These are phyloP conservation scores for Amyelois transitella DNA, from an alignment of 1,140 invertebrate genomes.

Conservation along the genomic window DNA sequence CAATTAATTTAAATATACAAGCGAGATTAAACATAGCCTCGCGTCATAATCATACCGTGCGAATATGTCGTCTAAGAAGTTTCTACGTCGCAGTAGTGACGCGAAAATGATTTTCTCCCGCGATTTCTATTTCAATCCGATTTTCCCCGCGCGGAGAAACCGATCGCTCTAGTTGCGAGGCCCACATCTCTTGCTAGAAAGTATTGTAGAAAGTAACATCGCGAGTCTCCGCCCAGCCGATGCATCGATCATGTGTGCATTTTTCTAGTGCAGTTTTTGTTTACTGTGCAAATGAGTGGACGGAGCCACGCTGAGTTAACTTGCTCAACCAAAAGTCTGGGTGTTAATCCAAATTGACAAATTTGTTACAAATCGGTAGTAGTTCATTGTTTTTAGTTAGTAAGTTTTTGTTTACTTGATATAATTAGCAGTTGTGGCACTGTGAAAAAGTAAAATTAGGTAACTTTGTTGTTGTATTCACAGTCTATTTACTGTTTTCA, in stretches of 20 bases:
- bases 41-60: neutral
- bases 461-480: too few species aligned
- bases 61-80: conserved; percentile 8
- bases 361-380: too few species aligned
- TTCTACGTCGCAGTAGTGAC: conserved; percentile 57
- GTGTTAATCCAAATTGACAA: too few species aligned
- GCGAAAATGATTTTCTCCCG: conserved; percentile 69
- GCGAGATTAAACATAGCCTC: too few species aligned
- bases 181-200: conserved; percentile 73
- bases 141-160: conserved; percentile 70
- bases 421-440: too few species aligned
- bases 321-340: too few species aligned
- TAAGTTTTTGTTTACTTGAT: too few species aligned
- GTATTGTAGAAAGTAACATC: conserved; percentile 73
- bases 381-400: too few species aligned
- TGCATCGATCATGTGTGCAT: conserved; percentile 60
- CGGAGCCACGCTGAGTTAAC: conserved; percentile 7
- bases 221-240: conserved; percentile 54
- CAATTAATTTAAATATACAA: too few species aligned
- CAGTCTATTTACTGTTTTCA: too few species aligned
- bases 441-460: too few species aligned
- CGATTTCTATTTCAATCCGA: conserved; percentile 72
- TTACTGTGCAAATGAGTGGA: conserved; percentile 15
- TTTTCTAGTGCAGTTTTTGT: conserved; percentile 47
- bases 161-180: conserved; percentile 69